phyloP scores from a whole-genome alignment of 1,140 invertebrate species.

The Drosophila busckii region DNA sequence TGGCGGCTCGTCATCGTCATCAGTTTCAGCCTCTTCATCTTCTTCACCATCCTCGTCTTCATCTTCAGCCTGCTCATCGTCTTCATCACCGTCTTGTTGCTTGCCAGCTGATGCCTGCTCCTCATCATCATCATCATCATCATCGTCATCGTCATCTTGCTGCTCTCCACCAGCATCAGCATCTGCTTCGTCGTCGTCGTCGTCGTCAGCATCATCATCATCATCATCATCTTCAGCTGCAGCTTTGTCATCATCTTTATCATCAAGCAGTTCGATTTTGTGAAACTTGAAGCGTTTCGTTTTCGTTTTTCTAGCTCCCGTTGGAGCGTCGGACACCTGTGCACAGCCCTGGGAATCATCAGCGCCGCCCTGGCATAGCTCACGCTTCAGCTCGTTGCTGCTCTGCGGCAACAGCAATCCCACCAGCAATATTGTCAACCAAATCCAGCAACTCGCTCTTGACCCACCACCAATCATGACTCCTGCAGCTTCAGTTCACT shows the following conservation, averaged over 20 bases:
- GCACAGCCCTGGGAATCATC: conserved; percentile 21
- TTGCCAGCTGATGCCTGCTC: not conserved
- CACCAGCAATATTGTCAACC: conserved; percentile 14
- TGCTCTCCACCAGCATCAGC: not conserved
- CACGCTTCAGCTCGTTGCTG: conserved; percentile 20
- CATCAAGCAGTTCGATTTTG: conserved; percentile 43
- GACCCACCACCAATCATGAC: no score
- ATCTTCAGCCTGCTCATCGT: conserved; percentile 1
- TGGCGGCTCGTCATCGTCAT: no score
- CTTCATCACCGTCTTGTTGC: not conserved
- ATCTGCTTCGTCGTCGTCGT: not conserved
- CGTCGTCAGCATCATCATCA: conserved; percentile 12
- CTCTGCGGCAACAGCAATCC: conserved; percentile 14
- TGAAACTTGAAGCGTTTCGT: conserved; percentile 50
- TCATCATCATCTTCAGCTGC: not conserved
- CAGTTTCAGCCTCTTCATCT: conserved; percentile 8
- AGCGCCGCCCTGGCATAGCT: conserved; percentile 20
- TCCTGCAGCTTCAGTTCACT: no score
- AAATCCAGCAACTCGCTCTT: conserved; percentile 9
- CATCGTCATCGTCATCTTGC: not conserved
- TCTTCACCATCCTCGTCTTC: conserved; percentile 17
- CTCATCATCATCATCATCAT: not conserved
- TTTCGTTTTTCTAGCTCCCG: not conserved
- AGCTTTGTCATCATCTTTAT: conserved; percentile 3
- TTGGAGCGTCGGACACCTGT: conserved; percentile 10